phyloP scores from a whole-genome alignment of 2,888 invertebrate genomes.

The Craniophora ligustri region DNA sequence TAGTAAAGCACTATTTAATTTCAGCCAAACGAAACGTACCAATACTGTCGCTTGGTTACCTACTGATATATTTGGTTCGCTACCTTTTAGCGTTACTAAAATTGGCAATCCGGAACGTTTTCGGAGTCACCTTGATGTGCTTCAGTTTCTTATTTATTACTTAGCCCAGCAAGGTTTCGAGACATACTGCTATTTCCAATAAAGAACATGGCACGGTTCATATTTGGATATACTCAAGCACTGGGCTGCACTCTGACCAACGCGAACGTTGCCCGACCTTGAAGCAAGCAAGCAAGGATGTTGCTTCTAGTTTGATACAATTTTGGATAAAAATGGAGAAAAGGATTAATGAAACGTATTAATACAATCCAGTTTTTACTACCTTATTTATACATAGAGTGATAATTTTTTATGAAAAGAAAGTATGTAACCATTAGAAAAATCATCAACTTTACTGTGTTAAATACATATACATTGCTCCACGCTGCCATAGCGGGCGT shows the following conservation, averaged over 20 bases:
- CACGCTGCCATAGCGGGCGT: too few species aligned
- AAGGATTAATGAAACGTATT: too few species aligned
- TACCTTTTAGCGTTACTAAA: slow-evolving; percentile 35
- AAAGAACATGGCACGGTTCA: slow-evolving; percentile 20
- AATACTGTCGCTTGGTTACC: background rate
- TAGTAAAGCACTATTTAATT: background rate
- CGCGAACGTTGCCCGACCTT: background rate
- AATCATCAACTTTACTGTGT: too few species aligned
- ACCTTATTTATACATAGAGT: too few species aligned
- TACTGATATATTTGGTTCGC: slow-evolving; percentile 18
- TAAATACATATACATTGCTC: too few species aligned
- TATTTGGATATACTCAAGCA: slow-evolving; percentile 13
- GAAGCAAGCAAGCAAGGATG: background rate
- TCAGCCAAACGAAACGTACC: slow-evolving; percentile 2
- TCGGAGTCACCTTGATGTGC: slow-evolving; percentile 40
- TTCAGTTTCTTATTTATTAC: slow-evolving; percentile 35
- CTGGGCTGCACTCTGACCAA: background rate
- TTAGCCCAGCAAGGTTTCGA: slow-evolving; percentile 33
- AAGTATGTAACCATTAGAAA: too few species aligned
- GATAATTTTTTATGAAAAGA: too few species aligned
- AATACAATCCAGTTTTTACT: too few species aligned
- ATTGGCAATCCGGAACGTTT: slow-evolving; percentile 43
- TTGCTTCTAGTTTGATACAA: background rate
- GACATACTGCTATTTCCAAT: slow-evolving; percentile 27
- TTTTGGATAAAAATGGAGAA: too few species aligned